Evolutionary conservation across 2,888 invertebrate species (phyloP), one percentile per base, ranked within the genome.

Genomic region (Micropterix aruncella): DNA sequence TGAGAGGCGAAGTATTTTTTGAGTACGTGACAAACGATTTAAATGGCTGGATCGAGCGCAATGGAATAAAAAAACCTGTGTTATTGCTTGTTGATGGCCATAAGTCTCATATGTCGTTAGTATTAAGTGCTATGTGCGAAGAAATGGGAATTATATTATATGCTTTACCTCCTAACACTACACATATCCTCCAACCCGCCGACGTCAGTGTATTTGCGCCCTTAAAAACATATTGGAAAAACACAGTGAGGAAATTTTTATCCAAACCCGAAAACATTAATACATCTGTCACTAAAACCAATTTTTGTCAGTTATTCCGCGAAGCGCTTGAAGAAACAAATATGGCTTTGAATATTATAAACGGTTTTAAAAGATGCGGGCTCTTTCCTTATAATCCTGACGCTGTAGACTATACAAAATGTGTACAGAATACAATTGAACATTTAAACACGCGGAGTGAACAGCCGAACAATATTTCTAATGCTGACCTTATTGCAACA

Each of bases 241-340:
- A n/a, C n/a, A n/a, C n/a, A n/a, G n/a, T n/a, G n/a, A 9, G 7
- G 36, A 27, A 9, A 27, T 27, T 27, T 27, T n/a, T n/a, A 27
- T 27, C 36, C n/a, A 27, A 27, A n/a, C 36, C 36, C 36, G 36
- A 27, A n/a, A n/a, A n/a, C n/a, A n/a, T n/a, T n/a, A 27, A 27
- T 27, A n/a, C 36, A 7, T 7, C 36, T 9, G 36, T 27, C 7
- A 7, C 7, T n/a, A 27, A 27, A 27, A 27, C 36, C 36, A 27
- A 27, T n/a, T 27, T 27, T n/a, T 27, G 36, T n/a, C 7, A 7
- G 12, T 27, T n/a, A 27, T n/a, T 9, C 36, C 7, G 7, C 7
- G 36, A 27, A 27, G 12, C 36, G 12, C 7, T 27, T n/a, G 7
- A 27, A n/a, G 7, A 27, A 9, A n/a, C n/a, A n/a, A 27, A n/a